phyloP scores from a whole-genome alignment of 1,140 invertebrate species.

The Globodera rostochiensis region DNA sequence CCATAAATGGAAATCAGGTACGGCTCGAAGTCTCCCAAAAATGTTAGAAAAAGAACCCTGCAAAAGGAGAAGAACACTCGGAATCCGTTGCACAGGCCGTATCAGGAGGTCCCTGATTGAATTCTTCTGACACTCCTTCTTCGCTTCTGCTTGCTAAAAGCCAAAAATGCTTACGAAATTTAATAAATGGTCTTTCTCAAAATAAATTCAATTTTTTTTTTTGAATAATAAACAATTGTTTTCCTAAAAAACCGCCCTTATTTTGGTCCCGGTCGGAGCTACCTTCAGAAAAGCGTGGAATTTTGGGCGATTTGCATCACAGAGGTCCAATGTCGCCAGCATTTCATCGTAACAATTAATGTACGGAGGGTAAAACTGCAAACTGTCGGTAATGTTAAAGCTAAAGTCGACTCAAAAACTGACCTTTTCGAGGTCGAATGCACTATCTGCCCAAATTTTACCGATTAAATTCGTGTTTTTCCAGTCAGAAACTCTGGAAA shows the following conservation, averaged over 20 bases:
- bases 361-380: slow-evolving; percentile 41
- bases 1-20: too few species aligned
- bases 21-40: too few species aligned
- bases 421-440: slow-evolving; percentile 26
- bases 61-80: slow-evolving; percentile 47
- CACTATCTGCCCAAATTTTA: slow-evolving; percentile 39
- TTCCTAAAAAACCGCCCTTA: not conserved
- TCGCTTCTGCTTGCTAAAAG: slow-evolving; percentile 38
- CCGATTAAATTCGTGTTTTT: slow-evolving; percentile 26
- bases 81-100: slow-evolving; percentile 44
- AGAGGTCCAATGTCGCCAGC: slow-evolving; percentile 25
- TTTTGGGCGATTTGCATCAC: slow-evolving; percentile 32
- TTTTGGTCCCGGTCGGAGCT: not conserved
- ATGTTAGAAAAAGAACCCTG: slow-evolving; percentile 31
- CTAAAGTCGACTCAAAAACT: not conserved
- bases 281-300: slow-evolving; percentile 42
- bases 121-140: slow-evolving; percentile 39
- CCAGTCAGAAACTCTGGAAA: slow-evolving; percentile 23
- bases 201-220: slow-evolving; percentile 22
- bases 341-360: slow-evolving; percentile 44
- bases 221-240: not conserved
- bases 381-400: not conserved
- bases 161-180: not conserved
- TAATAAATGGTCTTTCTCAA: not conserved
- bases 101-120: slow-evolving; percentile 43